A percentile compares a stretch with the other conserved stretches of the same genome.
These are phyloP conservation scores for Rhamnusium bicolor DNA, from an alignment of 2,888 invertebrate genomes.

Conservation along the genomic window DNA sequence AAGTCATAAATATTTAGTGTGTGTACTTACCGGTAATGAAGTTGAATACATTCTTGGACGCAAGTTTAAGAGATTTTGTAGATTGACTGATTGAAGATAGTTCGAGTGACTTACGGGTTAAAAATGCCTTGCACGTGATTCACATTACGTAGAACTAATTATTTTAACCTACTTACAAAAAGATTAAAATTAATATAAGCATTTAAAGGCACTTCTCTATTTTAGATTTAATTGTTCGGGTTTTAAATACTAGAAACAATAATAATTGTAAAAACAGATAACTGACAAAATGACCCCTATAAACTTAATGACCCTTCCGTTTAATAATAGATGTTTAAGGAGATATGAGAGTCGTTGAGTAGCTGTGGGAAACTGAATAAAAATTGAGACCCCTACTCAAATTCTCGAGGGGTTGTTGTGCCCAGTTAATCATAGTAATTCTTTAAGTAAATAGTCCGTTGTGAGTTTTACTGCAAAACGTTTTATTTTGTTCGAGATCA, in stretches of 20 bases:
- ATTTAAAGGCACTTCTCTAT: slow-evolving; percentile 1
- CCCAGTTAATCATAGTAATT: neutral
- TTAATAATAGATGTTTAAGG: slow-evolving; percentile 1
- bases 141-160: slow-evolving; percentile 24
- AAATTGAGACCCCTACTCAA: neutral
- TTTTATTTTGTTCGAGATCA: neutral
- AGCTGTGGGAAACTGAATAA: slow-evolving; percentile 21
- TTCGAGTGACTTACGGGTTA: slow-evolving; percentile 17
- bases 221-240: neutral
- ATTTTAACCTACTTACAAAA: slow-evolving; percentile 21
- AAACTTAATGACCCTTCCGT: slow-evolving; percentile 8
- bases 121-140: slow-evolving; percentile 24
- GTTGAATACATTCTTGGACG: slow-evolving; percentile 16
- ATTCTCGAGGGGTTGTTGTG: slow-evolving; percentile 2
- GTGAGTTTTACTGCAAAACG: neutral
- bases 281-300: slow-evolving; percentile 24
- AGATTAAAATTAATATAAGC: neutral
- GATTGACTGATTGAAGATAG: slow-evolving; percentile 14
- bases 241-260: neutral
- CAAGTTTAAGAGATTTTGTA: slow-evolving; percentile 17
- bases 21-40: slow-evolving; percentile 16
- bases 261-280: slow-evolving; percentile 1
- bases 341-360: slow-evolving; percentile 10
- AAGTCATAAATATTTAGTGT: slow-evolving; percentile 17
- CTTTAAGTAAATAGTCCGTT: slow-evolving; percentile 19